Percentiles rank a stretch among this genome's conserved stretches.
phyloP scores from a whole-genome alignment of 1,140 invertebrate species.

The Bombus ignitus region DNA sequence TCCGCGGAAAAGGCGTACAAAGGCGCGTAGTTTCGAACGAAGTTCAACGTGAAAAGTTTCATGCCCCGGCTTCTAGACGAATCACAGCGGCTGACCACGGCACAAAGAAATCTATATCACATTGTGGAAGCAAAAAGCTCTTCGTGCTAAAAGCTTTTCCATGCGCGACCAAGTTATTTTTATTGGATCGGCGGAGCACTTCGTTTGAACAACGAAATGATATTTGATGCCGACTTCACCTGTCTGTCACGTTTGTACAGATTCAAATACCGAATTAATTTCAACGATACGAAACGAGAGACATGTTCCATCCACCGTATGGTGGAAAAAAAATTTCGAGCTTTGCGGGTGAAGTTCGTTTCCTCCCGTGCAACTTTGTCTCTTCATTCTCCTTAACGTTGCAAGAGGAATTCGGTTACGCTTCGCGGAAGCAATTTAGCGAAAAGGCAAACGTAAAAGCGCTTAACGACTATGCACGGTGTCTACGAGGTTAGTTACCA shows the following conservation, averaged over 20 bases:
- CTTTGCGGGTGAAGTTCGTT: background rate
- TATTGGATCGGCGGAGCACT: slow-evolving; percentile 53
- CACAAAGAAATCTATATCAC: slow-evolving; percentile 64
- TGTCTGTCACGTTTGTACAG: slow-evolving; percentile 36
- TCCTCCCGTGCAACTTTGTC: background rate
- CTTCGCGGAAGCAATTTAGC: background rate
- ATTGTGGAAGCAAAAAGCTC: slow-evolving; percentile 61
- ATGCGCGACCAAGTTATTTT: slow-evolving; percentile 61
- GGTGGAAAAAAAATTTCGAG: background rate
- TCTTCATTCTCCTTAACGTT: no score
- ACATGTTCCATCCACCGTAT: no score
- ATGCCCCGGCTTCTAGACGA: slow-evolving; percentile 51
- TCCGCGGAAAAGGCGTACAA: slow-evolving; percentile 8
- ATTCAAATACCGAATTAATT: slow-evolving; percentile 39
- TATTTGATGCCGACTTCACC: slow-evolving; percentile 43
- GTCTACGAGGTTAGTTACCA: background rate
- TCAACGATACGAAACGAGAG: background rate
- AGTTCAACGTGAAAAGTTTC: slow-evolving; percentile 54
- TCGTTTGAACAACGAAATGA: slow-evolving; percentile 50
- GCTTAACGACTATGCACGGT: background rate
- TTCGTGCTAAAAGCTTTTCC: slow-evolving; percentile 62
- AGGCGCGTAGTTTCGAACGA: slow-evolving; percentile 12
- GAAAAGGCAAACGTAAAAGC: no score
- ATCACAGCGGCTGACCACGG: slow-evolving; percentile 56
- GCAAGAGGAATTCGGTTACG: no score